Conservation (phyloP, 1,140 invertebrate genomes). For the Delia radicum region DNA sequence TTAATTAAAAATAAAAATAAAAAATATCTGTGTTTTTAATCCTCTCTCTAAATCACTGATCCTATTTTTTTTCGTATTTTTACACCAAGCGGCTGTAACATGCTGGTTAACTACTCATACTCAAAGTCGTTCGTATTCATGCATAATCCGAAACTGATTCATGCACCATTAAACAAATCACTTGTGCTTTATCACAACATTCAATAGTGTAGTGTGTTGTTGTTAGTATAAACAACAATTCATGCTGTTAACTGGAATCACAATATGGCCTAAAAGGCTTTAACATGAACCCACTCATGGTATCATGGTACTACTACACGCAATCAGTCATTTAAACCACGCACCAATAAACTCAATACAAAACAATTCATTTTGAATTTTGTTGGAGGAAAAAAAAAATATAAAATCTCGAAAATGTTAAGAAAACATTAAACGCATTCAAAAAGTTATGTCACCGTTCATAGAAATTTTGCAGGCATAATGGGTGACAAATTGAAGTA, state of each 20-base stretch:
- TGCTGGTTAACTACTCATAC: not conserved
- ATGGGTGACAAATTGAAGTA: too few relatives aligned
- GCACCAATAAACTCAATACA: slow-evolving; percentile 14
- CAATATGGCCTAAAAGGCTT: slow-evolving; percentile 22
- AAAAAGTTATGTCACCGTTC: not conserved
- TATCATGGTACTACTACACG: slow-evolving; percentile 1
- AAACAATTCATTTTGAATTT: not conserved
- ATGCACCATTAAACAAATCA: slow-evolving; percentile 27
- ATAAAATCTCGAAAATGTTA: not conserved
- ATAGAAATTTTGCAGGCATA: not conserved
- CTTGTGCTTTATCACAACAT: slow-evolving; percentile 23
- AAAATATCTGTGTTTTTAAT: not conserved
- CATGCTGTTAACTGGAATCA: slow-evolving; percentile 14
- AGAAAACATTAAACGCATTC: not conserved
- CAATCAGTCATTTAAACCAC: slow-evolving; percentile 25
- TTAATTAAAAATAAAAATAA: slow-evolving; percentile 19
- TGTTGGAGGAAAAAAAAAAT: not conserved
- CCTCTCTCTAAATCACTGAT: not conserved
- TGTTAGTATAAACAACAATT: not conserved
- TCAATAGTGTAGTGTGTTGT: not conserved
- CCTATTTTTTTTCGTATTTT: not conserved
- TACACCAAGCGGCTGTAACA: not conserved
- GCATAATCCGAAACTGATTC: slow-evolving; percentile 20
- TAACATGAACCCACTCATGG: slow-evolving; percentile 22
- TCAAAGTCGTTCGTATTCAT: slow-evolving; percentile 2